Evolutionary conservation across 2,888 invertebrate genomes (phyloP).

Genomic region (Anarsia innoxiella): DNA sequence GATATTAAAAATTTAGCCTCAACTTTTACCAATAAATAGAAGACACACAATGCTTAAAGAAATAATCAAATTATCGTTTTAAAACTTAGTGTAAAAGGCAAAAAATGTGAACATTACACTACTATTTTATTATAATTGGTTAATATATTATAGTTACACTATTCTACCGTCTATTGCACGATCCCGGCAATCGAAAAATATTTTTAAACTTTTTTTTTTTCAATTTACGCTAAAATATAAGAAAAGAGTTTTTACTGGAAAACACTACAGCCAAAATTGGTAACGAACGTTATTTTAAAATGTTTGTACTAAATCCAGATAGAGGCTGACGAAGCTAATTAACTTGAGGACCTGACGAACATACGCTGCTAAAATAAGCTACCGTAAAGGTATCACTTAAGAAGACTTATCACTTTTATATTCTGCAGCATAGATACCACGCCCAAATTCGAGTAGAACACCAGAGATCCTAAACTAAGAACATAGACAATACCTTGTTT

Average conservation of each 20-base stretch:
- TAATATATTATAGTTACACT: conserved; percentile 42
- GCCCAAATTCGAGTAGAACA: too few relatives aligned
- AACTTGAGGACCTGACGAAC: too few relatives aligned
- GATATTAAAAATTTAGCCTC: too few relatives aligned
- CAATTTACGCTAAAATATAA: conserved; percentile 46
- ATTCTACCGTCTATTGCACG: conserved; percentile 69
- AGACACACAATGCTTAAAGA: too few relatives aligned
- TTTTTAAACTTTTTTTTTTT: conserved; percentile 39
- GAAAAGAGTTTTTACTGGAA: conserved; percentile 20
- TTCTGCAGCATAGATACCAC: too few relatives aligned
- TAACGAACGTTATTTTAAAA: conserved; percentile 35
- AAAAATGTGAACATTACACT: conserved; percentile 43
- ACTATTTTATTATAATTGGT: conserved; percentile 44
- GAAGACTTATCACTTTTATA: too few relatives aligned
- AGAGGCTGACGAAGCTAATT: too few relatives aligned
- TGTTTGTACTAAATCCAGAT: conserved; percentile 47
- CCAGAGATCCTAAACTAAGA: too few relatives aligned
- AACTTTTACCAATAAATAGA: too few relatives aligned
- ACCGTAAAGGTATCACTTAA: too few relatives aligned
- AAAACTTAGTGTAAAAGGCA: conserved; percentile 26
- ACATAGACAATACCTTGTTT: too few relatives aligned
- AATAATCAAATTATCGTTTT: not conserved
- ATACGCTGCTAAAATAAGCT: too few relatives aligned
- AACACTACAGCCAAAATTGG: conserved; percentile 52
- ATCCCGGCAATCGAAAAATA: conserved; percentile 66